Percentiles rank a stretch among this genome's conserved stretches.
These are phyloP conservation scores for Myotis brandtii DNA, from an alignment of 2,113 vertebrate genomes.

Conservation along the genomic window DNA sequence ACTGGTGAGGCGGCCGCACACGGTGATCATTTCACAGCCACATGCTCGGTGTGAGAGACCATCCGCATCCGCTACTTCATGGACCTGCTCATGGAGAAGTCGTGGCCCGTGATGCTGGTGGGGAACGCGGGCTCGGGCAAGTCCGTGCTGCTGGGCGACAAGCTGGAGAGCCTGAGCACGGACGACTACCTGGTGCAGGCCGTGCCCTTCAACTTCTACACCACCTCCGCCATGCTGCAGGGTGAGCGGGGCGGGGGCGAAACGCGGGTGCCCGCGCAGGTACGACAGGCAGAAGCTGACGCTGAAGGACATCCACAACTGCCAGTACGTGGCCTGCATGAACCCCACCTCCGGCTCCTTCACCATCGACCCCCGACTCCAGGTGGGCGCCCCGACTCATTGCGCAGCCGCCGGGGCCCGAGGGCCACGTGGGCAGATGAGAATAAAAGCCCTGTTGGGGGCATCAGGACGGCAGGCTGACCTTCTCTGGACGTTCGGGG, in stretches of 20 bases:
- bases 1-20: too few species aligned
- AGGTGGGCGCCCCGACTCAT: constrained; percentile 52
- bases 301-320: constrained; percentile 86
- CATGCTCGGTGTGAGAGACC: too few species aligned
- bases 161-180: constrained; percentile 78
- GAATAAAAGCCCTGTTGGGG: fast-evolving
- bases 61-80: constrained; percentile 87
- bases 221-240: constrained; percentile 89
- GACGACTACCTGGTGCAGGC: constrained; percentile 85
- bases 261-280: constrained; percentile 64
- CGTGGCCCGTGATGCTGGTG: constrained; percentile 88
- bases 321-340: constrained; percentile 90
- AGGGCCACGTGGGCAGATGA: neutral
- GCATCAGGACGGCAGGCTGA: fast-evolving
- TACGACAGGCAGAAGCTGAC: constrained; percentile 88
- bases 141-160: constrained; percentile 87
- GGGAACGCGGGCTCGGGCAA: constrained; percentile 88
- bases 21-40: too few species aligned
- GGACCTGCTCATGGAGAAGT: constrained; percentile 87
- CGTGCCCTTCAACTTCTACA: constrained; percentile 90
- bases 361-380: constrained; percentile 87
- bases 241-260: constrained; percentile 75
- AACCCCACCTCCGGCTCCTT: constrained; percentile 87
- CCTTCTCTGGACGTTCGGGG: fast-evolving
- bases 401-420: fast-evolving